phyloP scores from a whole-genome alignment of 2,113 vertebrate genomes.

The Chionis minor region DNA sequence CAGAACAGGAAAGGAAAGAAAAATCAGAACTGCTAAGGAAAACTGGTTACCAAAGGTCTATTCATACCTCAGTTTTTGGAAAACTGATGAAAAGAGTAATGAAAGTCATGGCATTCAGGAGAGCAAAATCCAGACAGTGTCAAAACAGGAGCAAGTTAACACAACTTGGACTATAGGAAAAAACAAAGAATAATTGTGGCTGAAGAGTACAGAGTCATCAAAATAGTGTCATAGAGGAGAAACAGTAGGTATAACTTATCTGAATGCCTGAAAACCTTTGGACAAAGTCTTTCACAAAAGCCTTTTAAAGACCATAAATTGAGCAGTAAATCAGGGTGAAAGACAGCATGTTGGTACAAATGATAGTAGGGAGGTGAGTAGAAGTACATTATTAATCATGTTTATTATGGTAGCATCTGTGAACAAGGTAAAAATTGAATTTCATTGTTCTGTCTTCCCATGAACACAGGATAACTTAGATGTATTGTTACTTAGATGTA shows the following conservation, averaged over 20 bases:
- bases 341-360: background rate
- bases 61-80: background rate
- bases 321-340: background rate
- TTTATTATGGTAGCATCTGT: background rate
- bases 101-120: background rate
- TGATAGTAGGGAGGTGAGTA: background rate
- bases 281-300: background rate
- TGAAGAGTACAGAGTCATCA: background rate
- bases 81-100: background rate
- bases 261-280: background rate
- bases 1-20: background rate
- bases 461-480: background rate
- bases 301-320: background rate
- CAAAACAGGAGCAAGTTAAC: background rate
- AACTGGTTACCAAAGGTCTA: background rate
- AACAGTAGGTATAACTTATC: background rate
- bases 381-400: background rate
- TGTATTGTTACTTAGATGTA: no score
- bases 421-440: background rate
- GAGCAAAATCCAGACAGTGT: background rate
- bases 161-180: background rate
- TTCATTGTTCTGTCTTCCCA: background rate
- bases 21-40: background rate
- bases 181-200: background rate
- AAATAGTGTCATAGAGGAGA: background rate